phyloP scores from a whole-genome alignment of 2,888 invertebrate species.

The Drosophila dives region DNA sequence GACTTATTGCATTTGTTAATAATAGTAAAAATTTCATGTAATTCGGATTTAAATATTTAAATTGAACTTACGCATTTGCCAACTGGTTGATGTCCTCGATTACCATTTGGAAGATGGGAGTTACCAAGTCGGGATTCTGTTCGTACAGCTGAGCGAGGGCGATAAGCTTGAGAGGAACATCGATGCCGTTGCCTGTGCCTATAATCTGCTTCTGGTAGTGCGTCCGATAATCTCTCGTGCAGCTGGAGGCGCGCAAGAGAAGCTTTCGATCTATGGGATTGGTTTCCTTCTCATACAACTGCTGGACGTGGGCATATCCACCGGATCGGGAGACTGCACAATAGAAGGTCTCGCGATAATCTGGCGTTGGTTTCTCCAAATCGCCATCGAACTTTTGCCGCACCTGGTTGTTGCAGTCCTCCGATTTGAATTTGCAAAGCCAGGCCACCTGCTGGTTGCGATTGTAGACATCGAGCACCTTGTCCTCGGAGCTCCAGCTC shows the following conservation, averaged over 20 bases:
- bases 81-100: slow-evolving; percentile 53
- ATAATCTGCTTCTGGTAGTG: slow-evolving; percentile 85
- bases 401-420: slow-evolving; percentile 86
- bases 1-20: not conserved
- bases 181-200: slow-evolving; percentile 55
- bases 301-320: slow-evolving; percentile 23
- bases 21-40: not conserved
- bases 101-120: slow-evolving; percentile 67
- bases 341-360: slow-evolving; percentile 73
- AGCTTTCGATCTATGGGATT: slow-evolving; percentile 88
- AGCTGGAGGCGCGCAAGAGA: slow-evolving; percentile 88
- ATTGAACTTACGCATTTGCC: slow-evolving; percentile 63
- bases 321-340: slow-evolving; percentile 63
- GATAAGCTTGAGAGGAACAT: slow-evolving; percentile 50
- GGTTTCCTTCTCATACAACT: slow-evolving; percentile 83
- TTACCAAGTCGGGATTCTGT: slow-evolving; percentile 85
- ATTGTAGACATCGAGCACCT: slow-evolving; percentile 87
- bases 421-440: slow-evolving; percentile 88
- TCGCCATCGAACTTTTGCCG: slow-evolving; percentile 24
- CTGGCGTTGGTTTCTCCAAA: slow-evolving; percentile 48
- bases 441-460: slow-evolving; percentile 87
- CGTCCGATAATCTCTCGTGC: slow-evolving; percentile 86
- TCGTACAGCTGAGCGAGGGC: slow-evolving; percentile 85
- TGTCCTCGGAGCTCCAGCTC: slow-evolving; percentile 77
- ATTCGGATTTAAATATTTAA: not conserved